These are phyloP conservation scores for Drosophila subsilvestris DNA, from an alignment of 2,888 invertebrate genomes.

Conservation along the genomic window DNA sequence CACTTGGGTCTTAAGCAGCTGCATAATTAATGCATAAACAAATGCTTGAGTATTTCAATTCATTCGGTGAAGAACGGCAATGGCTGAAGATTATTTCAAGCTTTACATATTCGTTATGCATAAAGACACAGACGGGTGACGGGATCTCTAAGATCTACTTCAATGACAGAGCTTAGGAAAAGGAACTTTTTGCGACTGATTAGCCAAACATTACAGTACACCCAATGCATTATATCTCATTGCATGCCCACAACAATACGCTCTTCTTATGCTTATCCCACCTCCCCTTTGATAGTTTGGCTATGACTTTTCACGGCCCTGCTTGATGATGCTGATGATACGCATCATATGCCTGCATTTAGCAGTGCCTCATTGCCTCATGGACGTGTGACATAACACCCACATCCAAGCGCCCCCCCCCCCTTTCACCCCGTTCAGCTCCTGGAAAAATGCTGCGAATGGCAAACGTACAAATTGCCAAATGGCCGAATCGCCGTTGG, in stretches of 20 bases:
- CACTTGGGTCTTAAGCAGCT: not conserved
- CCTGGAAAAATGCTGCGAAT: conserved; percentile 27
- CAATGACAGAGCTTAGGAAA: no score
- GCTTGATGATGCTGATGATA: not conserved
- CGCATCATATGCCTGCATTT: not conserved
- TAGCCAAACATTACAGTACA: no score
- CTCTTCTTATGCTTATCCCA: no score
- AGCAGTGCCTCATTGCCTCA: not conserved
- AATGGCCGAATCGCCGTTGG: conserved; percentile 34
- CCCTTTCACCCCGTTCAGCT: conserved; percentile 12
- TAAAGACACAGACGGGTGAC: no score
- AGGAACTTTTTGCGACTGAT: no score
- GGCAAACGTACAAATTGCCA: conserved; percentile 37
- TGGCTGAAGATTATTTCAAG: no score
- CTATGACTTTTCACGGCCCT: not conserved
- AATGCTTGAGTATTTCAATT: not conserved
- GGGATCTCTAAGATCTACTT: no score
- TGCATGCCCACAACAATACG: no score
- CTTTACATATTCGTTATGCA: no score
- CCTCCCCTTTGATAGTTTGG: no score
- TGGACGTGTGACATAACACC: conserved; percentile 2
- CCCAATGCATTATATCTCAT: no score
- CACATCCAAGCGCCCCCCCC: not conserved
- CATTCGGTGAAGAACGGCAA: no score
- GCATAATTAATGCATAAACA: not conserved